Evolutionary conservation across 2,888 invertebrate genomes (phyloP).

Genomic region (Leptopilina syphax): DNA sequence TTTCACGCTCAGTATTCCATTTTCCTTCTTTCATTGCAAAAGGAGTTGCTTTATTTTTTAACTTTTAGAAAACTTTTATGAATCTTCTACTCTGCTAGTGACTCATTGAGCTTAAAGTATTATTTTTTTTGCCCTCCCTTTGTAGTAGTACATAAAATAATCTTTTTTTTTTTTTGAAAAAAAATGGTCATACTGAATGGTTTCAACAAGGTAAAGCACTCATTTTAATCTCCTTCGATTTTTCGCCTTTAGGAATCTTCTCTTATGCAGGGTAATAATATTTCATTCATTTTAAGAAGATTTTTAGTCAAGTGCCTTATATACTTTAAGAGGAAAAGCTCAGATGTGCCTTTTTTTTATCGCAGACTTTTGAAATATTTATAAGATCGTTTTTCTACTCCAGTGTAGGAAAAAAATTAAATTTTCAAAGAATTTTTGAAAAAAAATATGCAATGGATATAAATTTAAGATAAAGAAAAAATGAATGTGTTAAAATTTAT

Average conservation of each 20-base stretch:
- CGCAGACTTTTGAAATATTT: slow-evolving; percentile 5
- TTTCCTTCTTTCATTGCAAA: not conserved
- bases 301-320: not conserved
- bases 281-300: slow-evolving; percentile 19
- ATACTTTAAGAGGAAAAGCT: not conserved
- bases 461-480: not conserved
- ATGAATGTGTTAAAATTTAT: no score
- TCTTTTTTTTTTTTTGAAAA: not conserved
- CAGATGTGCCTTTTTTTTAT: not conserved
- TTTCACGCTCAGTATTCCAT: slow-evolving; percentile 33
- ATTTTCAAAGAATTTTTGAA: not conserved
- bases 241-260: not conserved
- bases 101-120: not conserved
- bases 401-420: not conserved
- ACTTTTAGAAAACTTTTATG: slow-evolving; percentile 33
- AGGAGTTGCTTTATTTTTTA: not conserved
- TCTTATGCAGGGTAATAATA: not conserved
- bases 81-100: not conserved
- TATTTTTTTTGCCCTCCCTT: not conserved
- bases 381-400: not conserved
- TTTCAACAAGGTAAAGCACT: slow-evolving; percentile 8
- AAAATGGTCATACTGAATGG: slow-evolving; percentile 8
- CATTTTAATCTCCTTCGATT: slow-evolving; percentile 6
- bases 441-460: not conserved
- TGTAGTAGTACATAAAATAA: not conserved